Conservation (phyloP, 2,113 vertebrate species). For the Protomyctophum bolini region DNA sequence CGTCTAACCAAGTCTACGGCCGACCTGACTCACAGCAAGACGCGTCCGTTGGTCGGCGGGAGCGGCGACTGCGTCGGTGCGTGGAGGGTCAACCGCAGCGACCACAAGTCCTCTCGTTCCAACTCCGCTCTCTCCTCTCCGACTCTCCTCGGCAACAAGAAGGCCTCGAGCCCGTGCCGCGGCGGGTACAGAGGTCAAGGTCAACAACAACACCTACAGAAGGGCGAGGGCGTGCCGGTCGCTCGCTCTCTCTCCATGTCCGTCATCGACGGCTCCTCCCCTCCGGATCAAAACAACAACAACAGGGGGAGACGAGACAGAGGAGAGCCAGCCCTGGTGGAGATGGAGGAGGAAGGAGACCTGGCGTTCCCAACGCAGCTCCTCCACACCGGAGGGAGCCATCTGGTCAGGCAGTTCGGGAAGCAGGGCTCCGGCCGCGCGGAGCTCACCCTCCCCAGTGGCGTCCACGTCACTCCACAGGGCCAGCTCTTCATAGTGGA, state of each 20-base stretch:
- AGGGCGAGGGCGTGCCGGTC: slow-evolving; percentile 27
- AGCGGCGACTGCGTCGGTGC: slow-evolving; percentile 40
- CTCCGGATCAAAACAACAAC: slow-evolving; percentile 37
- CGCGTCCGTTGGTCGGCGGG: slow-evolving; percentile 51
- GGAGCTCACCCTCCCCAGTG: slow-evolving; percentile 81
- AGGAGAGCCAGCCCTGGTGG: slow-evolving; percentile 45
- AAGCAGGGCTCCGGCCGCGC: slow-evolving; percentile 80
- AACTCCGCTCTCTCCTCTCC: slow-evolving; percentile 35
- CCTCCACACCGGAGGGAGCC: slow-evolving; percentile 35
- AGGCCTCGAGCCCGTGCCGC: slow-evolving; percentile 29
- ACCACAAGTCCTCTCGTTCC: slow-evolving; percentile 28
- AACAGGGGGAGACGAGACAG: slow-evolving; percentile 49
- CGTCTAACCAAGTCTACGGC: slow-evolving; percentile 74
- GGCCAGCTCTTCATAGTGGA: slow-evolving; percentile 82
- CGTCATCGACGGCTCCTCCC: slow-evolving; percentile 57
- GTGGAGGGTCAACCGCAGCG: slow-evolving; percentile 42
- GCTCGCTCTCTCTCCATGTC: slow-evolving; percentile 71
- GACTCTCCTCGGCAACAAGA: slow-evolving; percentile 19
- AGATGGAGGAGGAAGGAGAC: slow-evolving; percentile 63
- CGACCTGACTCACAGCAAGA: slow-evolving; percentile 69
- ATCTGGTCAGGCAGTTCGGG: slow-evolving; percentile 76
- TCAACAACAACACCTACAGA: slow-evolving; percentile 42
- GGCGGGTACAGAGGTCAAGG: slow-evolving; percentile 32
- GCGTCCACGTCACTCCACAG: slow-evolving; percentile 72
- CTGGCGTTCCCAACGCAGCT: not conserved